Evolutionary conservation across 2,113 vertebrate genomes (phyloP).

Genomic region (Cyphomyrus discorhynchus): DNA sequence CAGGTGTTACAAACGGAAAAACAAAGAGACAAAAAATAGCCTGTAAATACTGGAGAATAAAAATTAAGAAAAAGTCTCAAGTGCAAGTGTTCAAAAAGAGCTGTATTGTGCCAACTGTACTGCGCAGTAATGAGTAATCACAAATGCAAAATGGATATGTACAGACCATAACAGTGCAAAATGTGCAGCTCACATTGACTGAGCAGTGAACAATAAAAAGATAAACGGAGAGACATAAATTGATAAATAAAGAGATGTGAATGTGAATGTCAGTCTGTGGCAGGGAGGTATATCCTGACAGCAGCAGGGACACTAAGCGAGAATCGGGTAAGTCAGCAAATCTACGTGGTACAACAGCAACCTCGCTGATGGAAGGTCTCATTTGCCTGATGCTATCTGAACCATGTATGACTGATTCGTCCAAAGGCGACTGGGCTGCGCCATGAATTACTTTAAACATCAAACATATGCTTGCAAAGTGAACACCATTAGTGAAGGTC

Average conservation of each 20-base stretch:
- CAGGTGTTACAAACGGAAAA: background rate
- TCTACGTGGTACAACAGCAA: background rate
- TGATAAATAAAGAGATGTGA: background rate
- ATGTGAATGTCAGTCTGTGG: background rate
- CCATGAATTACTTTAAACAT: background rate
- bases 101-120: background rate
- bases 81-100: background rate
- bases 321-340: background rate
- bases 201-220: background rate
- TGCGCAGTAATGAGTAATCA: background rate
- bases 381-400: background rate
- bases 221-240: background rate
- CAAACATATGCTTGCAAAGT: conserved; percentile 4
- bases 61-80: background rate
- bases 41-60: background rate
- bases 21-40: background rate
- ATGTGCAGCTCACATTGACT: background rate
- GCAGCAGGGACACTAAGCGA: background rate
- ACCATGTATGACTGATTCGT: conserved; percentile 1
- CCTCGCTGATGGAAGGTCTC: background rate
- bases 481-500: conserved; percentile 3
- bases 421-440: background rate
- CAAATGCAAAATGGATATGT: background rate
- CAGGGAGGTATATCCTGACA: background rate
- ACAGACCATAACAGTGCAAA: background rate